Base-by-base conservation (phyloP, 2,797 vertebrate species). In the Enoplosus armatus region DNA sequence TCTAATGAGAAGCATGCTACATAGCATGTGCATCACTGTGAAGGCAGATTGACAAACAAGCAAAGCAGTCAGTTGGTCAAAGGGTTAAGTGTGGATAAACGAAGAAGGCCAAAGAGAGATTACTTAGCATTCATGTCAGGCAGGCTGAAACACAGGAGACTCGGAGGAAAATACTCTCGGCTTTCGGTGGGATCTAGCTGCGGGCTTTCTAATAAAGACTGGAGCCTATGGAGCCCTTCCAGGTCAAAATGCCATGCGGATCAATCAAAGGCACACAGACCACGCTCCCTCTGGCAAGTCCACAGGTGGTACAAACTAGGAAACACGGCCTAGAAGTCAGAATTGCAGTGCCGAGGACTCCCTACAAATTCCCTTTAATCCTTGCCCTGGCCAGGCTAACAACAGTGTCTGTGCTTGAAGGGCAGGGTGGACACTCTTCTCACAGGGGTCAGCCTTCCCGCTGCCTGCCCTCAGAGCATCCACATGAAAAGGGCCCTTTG, bases 321-420 rank as follows among this genome's bases (percentile, higher is more conserved):
- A 90, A 86, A 90, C 76, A 78, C 53, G 80, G 82, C 68, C 70
- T 53, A 59, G 72, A 76, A 89, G 86, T 87, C 75, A 66, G 76
- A 86, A 78, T 67, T 68, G 74, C 60, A 69, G 60, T 80, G 74
- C 43, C 5, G 26, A 72, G 35, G 69, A 83, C 86, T 88, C 84
- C 92, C 76, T 63, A 74, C 80, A 85, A 83, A 85, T 89, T 85
- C 82, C 51, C 78, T 92, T 92, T 94, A 91, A 92, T 92, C 91
- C 81, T 69, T 76, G 71, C 70, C 83, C 77, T 54, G 72, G 80
- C 83, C 53, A 14, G 61, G 76, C 60, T 79, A 87, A 89, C 80
- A 77, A 73, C 64, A 69, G 77, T 29, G 64, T 72, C 83, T 85
- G 70, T 55, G 75, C 87, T 84, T 85, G 82, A 90, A 89, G 87